phyloP scores from a whole-genome alignment of 1,140 invertebrate species.

The Zeugodacus cucurbitae region DNA sequence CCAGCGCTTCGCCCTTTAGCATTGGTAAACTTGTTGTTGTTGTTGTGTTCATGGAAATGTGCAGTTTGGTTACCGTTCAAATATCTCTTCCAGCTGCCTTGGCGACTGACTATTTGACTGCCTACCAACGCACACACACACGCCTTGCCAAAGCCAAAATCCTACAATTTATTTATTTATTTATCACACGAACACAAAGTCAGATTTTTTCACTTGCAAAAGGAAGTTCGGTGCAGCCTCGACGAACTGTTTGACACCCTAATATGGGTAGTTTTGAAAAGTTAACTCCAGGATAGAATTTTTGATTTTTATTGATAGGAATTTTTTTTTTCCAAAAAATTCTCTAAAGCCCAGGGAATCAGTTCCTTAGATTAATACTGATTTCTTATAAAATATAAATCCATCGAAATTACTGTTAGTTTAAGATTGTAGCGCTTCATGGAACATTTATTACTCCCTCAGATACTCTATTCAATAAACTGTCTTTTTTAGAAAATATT shows the following conservation, averaged over 20 bases:
- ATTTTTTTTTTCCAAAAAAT: not conserved
- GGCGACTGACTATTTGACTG: not conserved
- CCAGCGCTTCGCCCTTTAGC: not conserved
- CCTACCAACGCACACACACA: not conserved
- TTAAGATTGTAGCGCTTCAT: not conserved
- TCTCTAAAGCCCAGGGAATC: too few relatives aligned
- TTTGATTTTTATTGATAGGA: not conserved
- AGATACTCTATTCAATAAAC: too few relatives aligned
- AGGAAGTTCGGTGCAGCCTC: not conserved
- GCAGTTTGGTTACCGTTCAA: not conserved
- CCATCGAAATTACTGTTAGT: not conserved
- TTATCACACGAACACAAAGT: not conserved
- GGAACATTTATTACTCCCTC: not conserved
- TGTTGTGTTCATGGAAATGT: not conserved
- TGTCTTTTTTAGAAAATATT: too few relatives aligned
- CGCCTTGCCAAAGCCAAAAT: not conserved
- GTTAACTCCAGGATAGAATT: too few relatives aligned
- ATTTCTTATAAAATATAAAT: not conserved
- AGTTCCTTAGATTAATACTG: too few relatives aligned
- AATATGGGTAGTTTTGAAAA: not conserved
- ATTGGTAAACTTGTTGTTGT: not conserved
- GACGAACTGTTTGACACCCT: not conserved
- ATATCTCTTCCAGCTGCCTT: not conserved
- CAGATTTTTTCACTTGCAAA: not conserved
- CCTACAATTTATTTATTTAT: conserved; percentile 23